Conservation (phyloP, 2,888 invertebrate species). For the Agrotis segetum region DNA sequence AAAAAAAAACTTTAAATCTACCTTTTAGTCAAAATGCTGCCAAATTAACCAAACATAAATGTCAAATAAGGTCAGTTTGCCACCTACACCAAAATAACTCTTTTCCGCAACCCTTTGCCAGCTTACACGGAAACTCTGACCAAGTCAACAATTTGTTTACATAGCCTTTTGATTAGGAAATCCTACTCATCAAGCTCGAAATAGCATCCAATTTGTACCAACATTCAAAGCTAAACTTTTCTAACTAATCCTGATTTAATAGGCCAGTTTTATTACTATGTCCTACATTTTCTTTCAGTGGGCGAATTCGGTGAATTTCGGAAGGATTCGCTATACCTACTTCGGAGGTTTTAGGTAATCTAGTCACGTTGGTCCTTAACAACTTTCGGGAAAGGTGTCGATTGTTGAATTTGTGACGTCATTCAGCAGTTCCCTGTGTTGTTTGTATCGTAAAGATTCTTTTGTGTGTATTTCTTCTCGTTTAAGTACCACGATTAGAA, state of each 20-base stretch:
- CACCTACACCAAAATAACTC: constrained; percentile 27
- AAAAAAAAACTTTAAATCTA: constrained; percentile 1
- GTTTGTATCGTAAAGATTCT: constrained; percentile 9
- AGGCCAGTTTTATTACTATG: constrained; percentile 28
- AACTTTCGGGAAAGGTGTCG: constrained; percentile 43
- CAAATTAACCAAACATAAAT: constrained; percentile 19
- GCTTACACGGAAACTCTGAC: constrained; percentile 5
- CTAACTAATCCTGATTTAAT: constrained; percentile 28
- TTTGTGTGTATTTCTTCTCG: not conserved
- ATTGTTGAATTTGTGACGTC: constrained; percentile 45
- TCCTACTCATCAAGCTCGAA: not conserved
- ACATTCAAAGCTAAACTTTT: constrained; percentile 32
- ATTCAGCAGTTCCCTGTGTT: not conserved
- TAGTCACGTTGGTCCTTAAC: constrained; percentile 51
- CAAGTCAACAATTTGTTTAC: constrained; percentile 20
- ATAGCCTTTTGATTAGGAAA: constrained; percentile 14
- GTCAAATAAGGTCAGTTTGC: constrained; percentile 29
- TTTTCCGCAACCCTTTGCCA: constrained; percentile 23
- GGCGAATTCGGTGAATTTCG: constrained; percentile 9
- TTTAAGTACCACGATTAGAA: not conserved
- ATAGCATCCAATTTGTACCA: constrained; percentile 22
- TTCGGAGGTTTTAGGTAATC: constrained; percentile 20
- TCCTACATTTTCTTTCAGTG: constrained; percentile 34
- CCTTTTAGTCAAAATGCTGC: not conserved
- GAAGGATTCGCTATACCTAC: constrained; percentile 18